phyloP scores from a whole-genome alignment of 2,113 vertebrate species.

The Eupsittula cactorum region DNA sequence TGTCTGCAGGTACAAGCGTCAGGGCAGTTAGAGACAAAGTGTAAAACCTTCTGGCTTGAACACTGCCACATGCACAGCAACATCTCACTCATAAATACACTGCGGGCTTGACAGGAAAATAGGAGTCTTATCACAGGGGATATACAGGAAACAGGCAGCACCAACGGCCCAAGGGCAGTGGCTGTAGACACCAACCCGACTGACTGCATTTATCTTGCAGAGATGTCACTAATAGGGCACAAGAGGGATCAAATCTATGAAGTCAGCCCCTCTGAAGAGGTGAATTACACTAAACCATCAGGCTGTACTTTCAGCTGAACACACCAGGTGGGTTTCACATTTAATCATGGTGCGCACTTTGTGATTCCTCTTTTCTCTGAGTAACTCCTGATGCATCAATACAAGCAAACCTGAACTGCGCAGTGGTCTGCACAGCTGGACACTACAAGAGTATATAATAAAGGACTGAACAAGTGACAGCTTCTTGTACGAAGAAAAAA shows the following conservation, averaged over 20 bases:
- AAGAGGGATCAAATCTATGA: background rate
- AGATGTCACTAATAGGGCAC: background rate
- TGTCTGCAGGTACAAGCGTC: constrained; percentile 78
- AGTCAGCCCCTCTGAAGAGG: background rate
- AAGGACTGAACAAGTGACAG: background rate
- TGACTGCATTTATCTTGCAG: background rate
- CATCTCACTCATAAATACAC: background rate
- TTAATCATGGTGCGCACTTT: background rate
- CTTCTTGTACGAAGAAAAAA: background rate
- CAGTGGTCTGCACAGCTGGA: background rate
- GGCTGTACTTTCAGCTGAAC: background rate
- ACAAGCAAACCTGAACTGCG: background rate
- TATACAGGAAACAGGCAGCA: background rate
- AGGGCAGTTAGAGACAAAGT: background rate
- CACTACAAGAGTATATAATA: background rate
- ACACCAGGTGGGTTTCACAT: background rate
- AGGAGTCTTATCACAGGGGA: background rate
- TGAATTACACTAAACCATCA: background rate
- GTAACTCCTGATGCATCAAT: background rate
- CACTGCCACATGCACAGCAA: background rate
- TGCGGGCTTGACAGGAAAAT: background rate
- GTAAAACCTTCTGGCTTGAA: background rate
- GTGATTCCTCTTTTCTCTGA: background rate
- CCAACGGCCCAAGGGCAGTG: background rate
- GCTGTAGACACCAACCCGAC: background rate